Base-by-base conservation (phyloP, 2,113 vertebrate species). In the Sapajus apella region DNA sequence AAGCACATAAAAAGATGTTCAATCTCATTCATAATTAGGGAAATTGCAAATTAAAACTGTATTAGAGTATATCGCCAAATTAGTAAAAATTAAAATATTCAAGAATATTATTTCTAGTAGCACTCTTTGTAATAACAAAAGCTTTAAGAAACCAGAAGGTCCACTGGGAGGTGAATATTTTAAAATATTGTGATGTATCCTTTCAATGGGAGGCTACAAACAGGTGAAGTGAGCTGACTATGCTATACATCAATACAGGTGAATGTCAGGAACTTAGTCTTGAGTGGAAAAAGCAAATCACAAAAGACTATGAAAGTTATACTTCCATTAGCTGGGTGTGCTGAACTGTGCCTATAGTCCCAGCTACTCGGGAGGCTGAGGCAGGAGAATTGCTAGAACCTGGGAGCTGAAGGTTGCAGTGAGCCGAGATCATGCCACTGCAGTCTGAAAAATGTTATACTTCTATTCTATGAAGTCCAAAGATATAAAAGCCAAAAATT, bases 1-100 rank as follows among this genome's bases (percentile, higher is more conserved):
- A 50, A 52, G 56, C 37, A 70, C 37, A 20, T 21, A 50, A 79
- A 50, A 95, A 93, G 77, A 87, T 56, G 23, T 30, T 77, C 37
- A 52, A 1, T 68, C 64, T 87, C 52, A 37, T 66, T 76, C 56
- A 30, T 32, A 64, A 89, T 40, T 55, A 85, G 12, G 83, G 17
- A 90, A 94, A 89, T 91, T 91, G 70, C 75, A 84, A 96, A 90
- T 83, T 75, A 76, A 80, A 79, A 18, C 27, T 64, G 16, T 20
- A 40, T 72, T 80, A 85, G 35, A 37, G 16, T 52, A 18, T 56
- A 56, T 70, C 35, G 58, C 47, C 30, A 61, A 55, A 47, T 61
- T 77, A 68, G 52, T 43, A 79, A 84, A 75, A 70, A 90, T 21
- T 77, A 58, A 80, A 90, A 72, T 86, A 84, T 61, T 94, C 55